A percentile compares a stretch with the other conserved stretches of the same genome.
phyloP scores from a whole-genome alignment of 2,888 invertebrate species.

The Cylloceria caligata region DNA sequence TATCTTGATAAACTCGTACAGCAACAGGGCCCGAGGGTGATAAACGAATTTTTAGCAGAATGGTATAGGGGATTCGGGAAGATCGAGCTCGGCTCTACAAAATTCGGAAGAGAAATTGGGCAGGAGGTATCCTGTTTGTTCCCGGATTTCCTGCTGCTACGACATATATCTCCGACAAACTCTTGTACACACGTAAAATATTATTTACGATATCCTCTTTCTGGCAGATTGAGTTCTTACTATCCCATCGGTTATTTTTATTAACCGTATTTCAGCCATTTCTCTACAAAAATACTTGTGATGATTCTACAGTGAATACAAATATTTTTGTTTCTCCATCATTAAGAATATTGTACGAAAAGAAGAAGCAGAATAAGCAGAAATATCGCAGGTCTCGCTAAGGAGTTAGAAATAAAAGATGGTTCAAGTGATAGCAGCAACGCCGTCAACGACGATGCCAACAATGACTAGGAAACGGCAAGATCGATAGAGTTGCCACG shows the following conservation, averaged over 20 bases:
- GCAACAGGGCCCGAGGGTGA: constrained; percentile 10
- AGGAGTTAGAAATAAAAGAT: background rate
- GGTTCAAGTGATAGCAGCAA: background rate
- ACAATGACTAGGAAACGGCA: constrained; percentile 3
- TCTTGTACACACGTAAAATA: background rate
- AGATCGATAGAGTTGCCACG: constrained; percentile 46
- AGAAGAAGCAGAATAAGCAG: background rate
- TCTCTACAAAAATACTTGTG: background rate
- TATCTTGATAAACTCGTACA: constrained; percentile 2
- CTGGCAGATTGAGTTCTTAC: constrained; percentile 17
- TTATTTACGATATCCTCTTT: constrained; percentile 9
- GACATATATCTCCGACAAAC: background rate
- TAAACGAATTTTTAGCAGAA: constrained; percentile 11
- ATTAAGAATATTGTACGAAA: no score
- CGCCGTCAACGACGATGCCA: constrained; percentile 6
- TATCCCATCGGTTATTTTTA: constrained; percentile 5
- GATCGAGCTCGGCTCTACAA: constrained; percentile 2
- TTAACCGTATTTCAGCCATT: background rate
- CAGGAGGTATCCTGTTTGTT: constrained; percentile 12
- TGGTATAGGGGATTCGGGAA: background rate
- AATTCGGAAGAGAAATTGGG: constrained; percentile 4
- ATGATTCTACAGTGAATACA: no score
- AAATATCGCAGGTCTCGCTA: background rate
- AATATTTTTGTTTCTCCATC: no score
- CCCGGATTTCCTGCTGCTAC: constrained; percentile 17